A percentile compares a stretch with the other conserved stretches of the same genome.
phyloP scores from a whole-genome alignment of 2,888 invertebrate genomes.

The Deilephila elpenor region DNA sequence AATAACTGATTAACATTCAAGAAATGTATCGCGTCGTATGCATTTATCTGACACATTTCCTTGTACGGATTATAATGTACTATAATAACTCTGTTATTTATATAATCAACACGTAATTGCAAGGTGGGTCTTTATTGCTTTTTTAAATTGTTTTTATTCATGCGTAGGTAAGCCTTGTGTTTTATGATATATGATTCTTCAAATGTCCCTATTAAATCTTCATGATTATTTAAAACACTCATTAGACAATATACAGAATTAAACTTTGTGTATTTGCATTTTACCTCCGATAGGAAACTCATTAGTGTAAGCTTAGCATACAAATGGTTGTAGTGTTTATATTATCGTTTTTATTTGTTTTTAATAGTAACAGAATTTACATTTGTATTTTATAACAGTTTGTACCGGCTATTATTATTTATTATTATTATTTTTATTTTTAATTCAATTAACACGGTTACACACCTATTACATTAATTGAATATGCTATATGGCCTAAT shows the following conservation, averaged over 20 bases:
- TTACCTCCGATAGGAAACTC: slow-evolving; percentile 16
- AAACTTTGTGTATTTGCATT: slow-evolving; percentile 7
- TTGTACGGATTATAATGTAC: slow-evolving; percentile 50
- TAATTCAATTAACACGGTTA: too few relatives aligned
- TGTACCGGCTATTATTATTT: too few relatives aligned
- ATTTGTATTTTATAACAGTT: too few relatives aligned
- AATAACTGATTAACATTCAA: slow-evolving; percentile 28
- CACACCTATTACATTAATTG: too few relatives aligned
- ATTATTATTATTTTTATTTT: too few relatives aligned
- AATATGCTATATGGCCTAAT: too few relatives aligned
- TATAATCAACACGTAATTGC: slow-evolving; percentile 69
- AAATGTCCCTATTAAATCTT: neutral
- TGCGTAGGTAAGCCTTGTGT: slow-evolving; percentile 29
- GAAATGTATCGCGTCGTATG: slow-evolving; percentile 28
- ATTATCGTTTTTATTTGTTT: neutral
- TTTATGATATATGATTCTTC: slow-evolving; percentile 19
- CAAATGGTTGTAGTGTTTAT: slow-evolving; percentile 8
- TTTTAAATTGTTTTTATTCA: slow-evolving; percentile 55
- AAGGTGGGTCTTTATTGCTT: slow-evolving; percentile 67
- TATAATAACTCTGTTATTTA: slow-evolving; percentile 52
- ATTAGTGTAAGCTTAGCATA: slow-evolving; percentile 13
- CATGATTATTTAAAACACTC: slow-evolving; percentile 16
- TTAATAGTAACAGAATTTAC: neutral
- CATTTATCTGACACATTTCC: slow-evolving; percentile 48
- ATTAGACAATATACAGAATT: slow-evolving; percentile 10